Percentiles rank a stretch among this genome's conserved stretches.
phyloP scores from a whole-genome alignment of 2,888 invertebrate species.

The Hypena proboscidalis region DNA sequence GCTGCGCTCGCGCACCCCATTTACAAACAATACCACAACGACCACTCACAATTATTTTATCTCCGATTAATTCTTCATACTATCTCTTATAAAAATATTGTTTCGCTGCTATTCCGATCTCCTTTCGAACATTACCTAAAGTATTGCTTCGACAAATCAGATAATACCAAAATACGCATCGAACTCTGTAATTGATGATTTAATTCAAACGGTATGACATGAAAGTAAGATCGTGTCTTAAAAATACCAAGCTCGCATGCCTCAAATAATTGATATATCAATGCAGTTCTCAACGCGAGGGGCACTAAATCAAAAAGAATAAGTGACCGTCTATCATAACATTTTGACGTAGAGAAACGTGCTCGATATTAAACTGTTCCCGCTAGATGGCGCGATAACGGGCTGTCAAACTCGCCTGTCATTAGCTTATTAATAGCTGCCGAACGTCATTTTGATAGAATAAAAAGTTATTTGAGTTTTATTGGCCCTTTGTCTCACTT shows the following conservation, averaged over 20 bases:
- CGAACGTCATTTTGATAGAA: conserved; percentile 68
- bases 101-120: conserved; percentile 40
- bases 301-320: conserved; percentile 80
- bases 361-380: conserved; percentile 77
- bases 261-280: conserved; percentile 83
- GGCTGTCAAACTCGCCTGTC: conserved; percentile 81
- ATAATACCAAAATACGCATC: conserved; percentile 72
- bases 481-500: conserved; percentile 51
- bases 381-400: conserved; percentile 82
- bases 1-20: conserved; percentile 65
- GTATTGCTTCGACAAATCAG: conserved; percentile 74
- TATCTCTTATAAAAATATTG: conserved; percentile 37
- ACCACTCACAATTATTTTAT: conserved; percentile 55
- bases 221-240: conserved; percentile 80
- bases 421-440: conserved; percentile 79
- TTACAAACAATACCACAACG: conserved; percentile 73
- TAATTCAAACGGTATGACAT: conserved; percentile 77
- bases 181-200: conserved; percentile 79
- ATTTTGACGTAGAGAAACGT: conserved; percentile 80
- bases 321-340: conserved; percentile 74
- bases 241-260: conserved; percentile 79
- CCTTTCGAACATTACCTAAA: conserved; percentile 42
- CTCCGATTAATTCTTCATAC: conserved; percentile 51
- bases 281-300: conserved; percentile 75
- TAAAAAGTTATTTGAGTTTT: conserved; percentile 67